phyloP scores from a whole-genome alignment of 2,113 vertebrate species.

The Rhagologus leucostigma region DNA sequence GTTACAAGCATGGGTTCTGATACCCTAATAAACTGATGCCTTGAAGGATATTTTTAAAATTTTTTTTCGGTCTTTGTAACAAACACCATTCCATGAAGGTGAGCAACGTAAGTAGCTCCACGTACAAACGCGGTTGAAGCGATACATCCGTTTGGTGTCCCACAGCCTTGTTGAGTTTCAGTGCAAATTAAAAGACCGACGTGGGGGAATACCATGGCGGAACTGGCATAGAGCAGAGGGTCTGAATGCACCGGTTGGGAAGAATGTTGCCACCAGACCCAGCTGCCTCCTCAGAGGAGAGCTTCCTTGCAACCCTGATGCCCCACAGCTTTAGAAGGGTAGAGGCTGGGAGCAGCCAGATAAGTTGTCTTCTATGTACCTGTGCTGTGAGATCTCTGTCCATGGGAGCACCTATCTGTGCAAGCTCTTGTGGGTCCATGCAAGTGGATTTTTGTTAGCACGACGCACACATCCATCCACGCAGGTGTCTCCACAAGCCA shows the following conservation, averaged over 20 bases:
- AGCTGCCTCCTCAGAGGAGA: background rate
- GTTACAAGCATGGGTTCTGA: no score
- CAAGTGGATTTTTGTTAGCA: background rate
- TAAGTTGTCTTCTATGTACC: rapidly evolving
- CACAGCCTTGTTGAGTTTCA: background rate
- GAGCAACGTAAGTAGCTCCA: background rate
- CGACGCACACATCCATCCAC: rapidly evolving
- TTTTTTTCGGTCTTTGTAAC: no score
- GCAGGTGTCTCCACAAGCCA: background rate
- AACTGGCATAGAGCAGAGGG: background rate
- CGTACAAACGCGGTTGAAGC: rapidly evolving
- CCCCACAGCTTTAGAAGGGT: background rate
- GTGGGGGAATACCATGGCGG: background rate
- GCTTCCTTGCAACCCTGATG: background rate
- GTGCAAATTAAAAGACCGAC: background rate
- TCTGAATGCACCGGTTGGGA: rapidly evolving
- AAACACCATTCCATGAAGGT: background rate
- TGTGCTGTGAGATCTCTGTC: background rate
- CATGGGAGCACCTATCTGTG: rapidly evolving
- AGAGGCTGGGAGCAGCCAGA: background rate
- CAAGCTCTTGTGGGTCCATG: background rate
- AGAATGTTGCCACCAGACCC: background rate
- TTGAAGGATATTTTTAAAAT: no score
- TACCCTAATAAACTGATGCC: no score
- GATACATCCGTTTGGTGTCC: rapidly evolving